Evolutionary conservation across 1,140 invertebrate genomes (phyloP).

Genomic region (Eulimnadia texana): DNA sequence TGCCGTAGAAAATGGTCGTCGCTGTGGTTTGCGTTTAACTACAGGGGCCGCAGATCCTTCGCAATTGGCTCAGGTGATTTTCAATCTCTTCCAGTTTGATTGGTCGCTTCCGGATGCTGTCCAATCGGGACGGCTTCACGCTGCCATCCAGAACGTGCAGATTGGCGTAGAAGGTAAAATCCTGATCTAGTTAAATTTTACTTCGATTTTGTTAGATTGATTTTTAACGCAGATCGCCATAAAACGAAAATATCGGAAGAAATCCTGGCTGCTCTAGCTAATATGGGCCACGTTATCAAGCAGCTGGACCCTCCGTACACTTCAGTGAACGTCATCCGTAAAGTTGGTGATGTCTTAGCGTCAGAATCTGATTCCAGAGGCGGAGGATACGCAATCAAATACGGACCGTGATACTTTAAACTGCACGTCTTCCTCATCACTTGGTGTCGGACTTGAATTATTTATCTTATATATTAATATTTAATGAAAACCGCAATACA

Average conservation of each 20-base stretch:
- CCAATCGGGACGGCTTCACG: constrained; percentile 23
- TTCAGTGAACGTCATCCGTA: constrained; percentile 42
- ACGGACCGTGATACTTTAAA: constrained; percentile 1
- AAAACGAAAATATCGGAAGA: not conserved
- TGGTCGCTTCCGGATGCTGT: constrained; percentile 26
- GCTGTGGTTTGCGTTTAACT: constrained; percentile 30
- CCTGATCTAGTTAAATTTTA: not conserved
- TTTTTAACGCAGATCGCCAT: not conserved
- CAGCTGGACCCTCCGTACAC: constrained; percentile 32
- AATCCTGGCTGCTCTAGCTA: not conserved
- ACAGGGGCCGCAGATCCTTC: constrained; percentile 26
- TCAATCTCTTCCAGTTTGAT: constrained; percentile 24
- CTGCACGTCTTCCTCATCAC: too few species aligned
- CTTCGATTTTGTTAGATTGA: not conserved
- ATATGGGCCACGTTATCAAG: constrained; percentile 13
- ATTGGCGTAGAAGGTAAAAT: constrained; percentile 13
- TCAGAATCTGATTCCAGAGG: constrained; percentile 29
- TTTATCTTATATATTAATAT: too few species aligned
- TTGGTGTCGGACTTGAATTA: too few species aligned
- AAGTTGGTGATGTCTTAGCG: constrained; percentile 36
- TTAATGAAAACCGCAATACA: too few species aligned
- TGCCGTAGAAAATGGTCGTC: constrained; percentile 25
- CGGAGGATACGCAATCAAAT: constrained; percentile 23
- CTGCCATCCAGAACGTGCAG: not conserved
- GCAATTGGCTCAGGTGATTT: constrained; percentile 27